Base-by-base conservation (phyloP, 2,888 invertebrate species). In the Lydus trimaculatus region DNA sequence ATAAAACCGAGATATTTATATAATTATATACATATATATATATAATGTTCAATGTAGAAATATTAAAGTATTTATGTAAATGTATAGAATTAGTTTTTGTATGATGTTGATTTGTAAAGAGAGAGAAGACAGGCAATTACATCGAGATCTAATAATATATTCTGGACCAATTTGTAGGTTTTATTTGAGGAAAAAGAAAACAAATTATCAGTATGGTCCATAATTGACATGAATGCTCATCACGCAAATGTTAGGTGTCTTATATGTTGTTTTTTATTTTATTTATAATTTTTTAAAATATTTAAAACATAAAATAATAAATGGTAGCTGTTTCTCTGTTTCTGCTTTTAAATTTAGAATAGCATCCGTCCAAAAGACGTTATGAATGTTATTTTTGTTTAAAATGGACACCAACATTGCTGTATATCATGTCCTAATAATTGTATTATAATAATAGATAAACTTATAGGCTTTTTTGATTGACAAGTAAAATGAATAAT, bases 291-390 rank as follows among this genome's bases (percentile, higher is more conserved):
- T 28, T 2, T 28, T 28, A 4, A 7, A 7, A 28, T 56, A 56
- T 25, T n/a, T 25, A 7, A 75, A 73, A 69, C 65, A 72, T n/a
- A n/a, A n/a, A 71, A 67, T 70, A 71, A 59, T 66, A 66, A 65
- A 69, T 67, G 64, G 69, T 72, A 68, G 71, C 75, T 67, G 70
- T 69, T 78, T 56, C 56, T 56, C 28, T 56, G 25, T 56, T 56
- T 9, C 72, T 75, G 77, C 78, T 79, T 78, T 66, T 76, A 75
- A 73, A 75, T 76, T n/a, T 80, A 79, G 80, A 79, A 77, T 81
- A 80, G 82, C 78, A 81, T 83, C 82, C 82, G 82, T 83, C 82
- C 82, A 83, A 78, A 78, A 73, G 79, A 72, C 75, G 72, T 73
- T 69, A 64, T 71, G 67, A 69, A 56, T 56, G 56, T 56, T 4